These are phyloP conservation scores for Coremacera marginata DNA, from an alignment of 2,888 invertebrate genomes.

Conservation along the genomic window DNA sequence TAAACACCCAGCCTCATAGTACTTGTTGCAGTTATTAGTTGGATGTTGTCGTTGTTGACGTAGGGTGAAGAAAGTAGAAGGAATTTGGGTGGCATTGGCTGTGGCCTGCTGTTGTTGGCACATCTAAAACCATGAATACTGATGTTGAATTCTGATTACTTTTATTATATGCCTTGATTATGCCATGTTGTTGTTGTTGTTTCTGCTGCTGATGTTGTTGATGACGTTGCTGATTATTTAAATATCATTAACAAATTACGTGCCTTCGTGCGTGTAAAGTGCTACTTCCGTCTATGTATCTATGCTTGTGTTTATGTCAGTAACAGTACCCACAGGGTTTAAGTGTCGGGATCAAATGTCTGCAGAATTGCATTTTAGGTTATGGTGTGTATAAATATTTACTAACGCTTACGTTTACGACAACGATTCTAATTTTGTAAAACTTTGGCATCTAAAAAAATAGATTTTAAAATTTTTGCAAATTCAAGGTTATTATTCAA, in stretches of 20 bases:
- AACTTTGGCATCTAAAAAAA: no score
- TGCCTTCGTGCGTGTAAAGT: slow-evolving; percentile 16
- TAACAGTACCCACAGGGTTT: no score
- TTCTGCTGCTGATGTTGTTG: slow-evolving; percentile 9
- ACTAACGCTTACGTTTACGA: no score
- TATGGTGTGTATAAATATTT: no score
- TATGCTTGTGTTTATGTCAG: no score
- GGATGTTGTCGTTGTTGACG: neutral
- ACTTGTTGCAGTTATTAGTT: neutral
- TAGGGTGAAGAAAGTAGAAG: neutral
- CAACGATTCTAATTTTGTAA: no score
- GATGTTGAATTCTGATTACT: slow-evolving; percentile 40
- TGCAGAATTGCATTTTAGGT: no score
- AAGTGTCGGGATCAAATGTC: no score
- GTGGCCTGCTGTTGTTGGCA: neutral
- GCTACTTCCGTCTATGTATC: no score
- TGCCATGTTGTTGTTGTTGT: slow-evolving; percentile 26
- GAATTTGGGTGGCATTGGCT: neutral
- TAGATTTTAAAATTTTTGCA: no score
- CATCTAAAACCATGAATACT: slow-evolving; percentile 16
- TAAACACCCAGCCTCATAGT: neutral
- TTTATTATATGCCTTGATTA: slow-evolving; percentile 43
- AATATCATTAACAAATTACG: slow-evolving; percentile 48
- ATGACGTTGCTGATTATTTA: slow-evolving; percentile 43
- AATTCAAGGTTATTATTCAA: no score